Percentiles rank a stretch among this genome's conserved stretches.
phyloP scores from a whole-genome alignment of 2,797 vertebrate species.

The Pantherophis alleghaniensis region DNA sequence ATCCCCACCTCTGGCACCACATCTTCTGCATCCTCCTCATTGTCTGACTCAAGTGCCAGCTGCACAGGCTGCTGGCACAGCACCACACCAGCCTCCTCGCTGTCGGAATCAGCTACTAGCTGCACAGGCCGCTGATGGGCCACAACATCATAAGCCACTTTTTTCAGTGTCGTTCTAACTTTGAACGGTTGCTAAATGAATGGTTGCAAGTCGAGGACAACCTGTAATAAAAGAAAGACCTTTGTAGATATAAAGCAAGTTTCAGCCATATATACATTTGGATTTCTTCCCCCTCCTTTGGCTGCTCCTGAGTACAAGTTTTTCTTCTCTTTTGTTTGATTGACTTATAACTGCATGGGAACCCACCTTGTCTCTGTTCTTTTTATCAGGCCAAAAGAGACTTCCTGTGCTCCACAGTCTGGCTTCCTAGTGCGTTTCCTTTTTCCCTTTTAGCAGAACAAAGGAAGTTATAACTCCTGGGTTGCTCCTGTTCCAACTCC shows the following conservation, averaged over 20 bases:
- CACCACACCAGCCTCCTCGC: too few species aligned
- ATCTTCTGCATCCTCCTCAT: too few species aligned
- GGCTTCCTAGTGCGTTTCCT: slow-evolving; percentile 97
- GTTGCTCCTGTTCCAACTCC: slow-evolving; percentile 67
- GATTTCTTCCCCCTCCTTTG: slow-evolving; percentile 20
- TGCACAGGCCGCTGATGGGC: too few species aligned
- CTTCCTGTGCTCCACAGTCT: slow-evolving; percentile 93
- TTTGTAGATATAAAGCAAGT: not conserved
- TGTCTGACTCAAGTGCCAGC: too few species aligned
- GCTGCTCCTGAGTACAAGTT: slow-evolving; percentile 66
- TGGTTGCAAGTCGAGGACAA: not conserved
- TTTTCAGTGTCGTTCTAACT: not conserved
- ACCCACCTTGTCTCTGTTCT: slow-evolving; percentile 77
- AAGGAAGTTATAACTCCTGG: slow-evolving; percentile 78
- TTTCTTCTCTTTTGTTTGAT: slow-evolving; percentile 77
- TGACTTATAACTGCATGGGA: slow-evolving; percentile 83
- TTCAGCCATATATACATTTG: slow-evolving; percentile 20
- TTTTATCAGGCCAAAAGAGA: slow-evolving; percentile 88
- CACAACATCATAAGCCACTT: not conserved
- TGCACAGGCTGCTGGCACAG: too few species aligned
- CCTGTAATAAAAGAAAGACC: not conserved
- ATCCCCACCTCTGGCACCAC: too few species aligned
- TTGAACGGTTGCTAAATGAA: not conserved
- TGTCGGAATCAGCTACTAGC: too few species aligned
- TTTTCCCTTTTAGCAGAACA: slow-evolving; percentile 89